Evolutionary conservation across 2,888 invertebrate genomes (phyloP), one percentile per base, ranked within the genome.

Genomic region (Venusia cambrica): DNA sequence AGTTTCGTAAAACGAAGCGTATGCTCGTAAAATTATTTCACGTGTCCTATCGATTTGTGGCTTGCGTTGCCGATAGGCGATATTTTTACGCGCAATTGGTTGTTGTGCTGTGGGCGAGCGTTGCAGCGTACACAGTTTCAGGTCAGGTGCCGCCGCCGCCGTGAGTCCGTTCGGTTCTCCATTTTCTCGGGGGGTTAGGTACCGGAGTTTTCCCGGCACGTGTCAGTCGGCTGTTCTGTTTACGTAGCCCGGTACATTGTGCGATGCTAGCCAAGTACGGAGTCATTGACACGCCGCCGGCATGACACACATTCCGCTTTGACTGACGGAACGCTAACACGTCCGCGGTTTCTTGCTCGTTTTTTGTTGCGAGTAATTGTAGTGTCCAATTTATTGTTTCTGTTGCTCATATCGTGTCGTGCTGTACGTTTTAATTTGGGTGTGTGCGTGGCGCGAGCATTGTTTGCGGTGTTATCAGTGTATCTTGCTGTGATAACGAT

Each of bases 261-360:
- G 55, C 53, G 41, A 32, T 35, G 36, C 42, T 43, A 57, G 62
- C 59, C 61, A 57, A 62, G 68, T 65, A 64, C 66, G 63, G 67
- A 74, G 84, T 84, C 85, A 79, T 70, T 85, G 85, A 85, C 84
- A 74, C 73, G 72, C 65, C 73, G 72, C 65, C 71, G 69, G 66
- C 75, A 67, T 88, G 88, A 87, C 87, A 88, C 69, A 87, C 84
- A 87, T 87, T 84, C 83, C 68, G 69, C 66, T 55, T 46, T 58
- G 66, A 62, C 65, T 73, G 79, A 75, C 75, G 69, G 75, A 63
- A 65, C 69, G 68, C 55, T 58, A 65, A 62, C 69, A 73, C 73
- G 74, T 71, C 68, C 63, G 67, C 60, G 61, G 61, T 63, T 63
- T 73, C 71, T 64, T 67, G 71, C 69, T 65, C 66, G 62, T 67